A percentile compares a stretch with the other conserved stretches of the same genome.
These are phyloP conservation scores for Lucinisca nassula DNA, from an alignment of 2,888 invertebrate species.

Conservation along the genomic window DNA sequence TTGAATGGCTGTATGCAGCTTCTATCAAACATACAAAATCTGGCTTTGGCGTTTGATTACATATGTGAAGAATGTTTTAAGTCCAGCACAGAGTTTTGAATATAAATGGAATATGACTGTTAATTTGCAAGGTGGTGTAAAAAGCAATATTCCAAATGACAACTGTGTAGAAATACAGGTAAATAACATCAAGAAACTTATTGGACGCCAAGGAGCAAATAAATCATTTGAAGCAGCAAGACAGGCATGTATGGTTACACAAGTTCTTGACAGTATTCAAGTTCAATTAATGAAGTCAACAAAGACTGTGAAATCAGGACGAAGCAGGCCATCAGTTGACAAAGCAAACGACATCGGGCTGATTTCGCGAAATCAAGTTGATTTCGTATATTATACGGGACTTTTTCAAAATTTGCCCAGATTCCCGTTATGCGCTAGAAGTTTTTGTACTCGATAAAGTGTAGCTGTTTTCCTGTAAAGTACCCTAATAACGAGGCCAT, in stretches of 20 bases:
- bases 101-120: constrained; percentile 32
- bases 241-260: constrained; percentile 31
- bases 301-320: neutral
- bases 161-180: constrained; percentile 39
- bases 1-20: constrained; percentile 22
- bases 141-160: constrained; percentile 50
- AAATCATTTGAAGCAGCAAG: constrained; percentile 38
- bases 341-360: neutral
- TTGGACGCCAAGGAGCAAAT: constrained; percentile 40
- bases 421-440: too few species aligned
- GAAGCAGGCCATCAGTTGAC: neutral
- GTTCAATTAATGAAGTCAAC: neutral
- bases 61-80: neutral
- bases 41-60: constrained; percentile 23
- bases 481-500: too few species aligned
- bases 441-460: too few species aligned
- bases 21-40: neutral
- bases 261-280: constrained; percentile 5
- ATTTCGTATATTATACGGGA: too few species aligned
- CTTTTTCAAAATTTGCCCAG: too few species aligned
- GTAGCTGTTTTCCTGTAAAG: too few species aligned
- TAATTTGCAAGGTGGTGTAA: constrained; percentile 36
- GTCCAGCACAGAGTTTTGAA: constrained; percentile 7
- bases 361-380: too few species aligned
- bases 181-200: constrained; percentile 33